phyloP scores from a whole-genome alignment of 2,113 vertebrate species.

The Protomyctophum bolini region DNA sequence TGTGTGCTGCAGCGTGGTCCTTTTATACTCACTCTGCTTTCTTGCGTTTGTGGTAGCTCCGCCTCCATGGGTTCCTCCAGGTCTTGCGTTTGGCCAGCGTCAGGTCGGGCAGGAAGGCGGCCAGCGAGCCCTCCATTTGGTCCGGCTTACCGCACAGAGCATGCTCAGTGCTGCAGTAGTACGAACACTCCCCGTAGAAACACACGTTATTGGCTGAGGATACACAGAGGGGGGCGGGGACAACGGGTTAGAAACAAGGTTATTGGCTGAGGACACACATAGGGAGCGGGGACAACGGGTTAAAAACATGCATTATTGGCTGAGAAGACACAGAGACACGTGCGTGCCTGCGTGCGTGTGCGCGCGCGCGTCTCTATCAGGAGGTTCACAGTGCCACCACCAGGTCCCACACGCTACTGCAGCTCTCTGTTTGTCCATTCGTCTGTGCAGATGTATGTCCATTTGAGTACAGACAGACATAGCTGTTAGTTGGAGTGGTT shows the following conservation, averaged over 20 bases:
- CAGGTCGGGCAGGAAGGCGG: conserved; percentile 93
- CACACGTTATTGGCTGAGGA: conserved; percentile 93
- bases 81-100: conserved; percentile 94
- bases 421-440: too few relatives aligned
- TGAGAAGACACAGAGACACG: neutral
- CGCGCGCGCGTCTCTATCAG: too few relatives aligned
- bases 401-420: too few relatives aligned
- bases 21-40: conserved; percentile 91
- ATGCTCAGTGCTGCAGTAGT: conserved; percentile 97
- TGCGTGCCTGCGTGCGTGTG: too few relatives aligned
- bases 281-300: neutral
- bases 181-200: conserved; percentile 97
- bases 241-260: neutral
- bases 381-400: too few relatives aligned
- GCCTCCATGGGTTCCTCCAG: conserved; percentile 97
- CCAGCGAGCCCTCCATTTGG: conserved; percentile 94
- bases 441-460: too few relatives aligned
- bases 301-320: too few relatives aligned
- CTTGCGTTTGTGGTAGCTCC: conserved; percentile 98
- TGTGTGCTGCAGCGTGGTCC: neutral
- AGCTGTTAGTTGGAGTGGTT: too few relatives aligned
- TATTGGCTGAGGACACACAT: neutral
- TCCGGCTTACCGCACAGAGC: conserved; percentile 94
- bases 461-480: too few relatives aligned
- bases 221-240: conserved; percentile 5